Conservation (phyloP, 2,113 vertebrate species). For the Macroglossus sobrinus region DNA sequence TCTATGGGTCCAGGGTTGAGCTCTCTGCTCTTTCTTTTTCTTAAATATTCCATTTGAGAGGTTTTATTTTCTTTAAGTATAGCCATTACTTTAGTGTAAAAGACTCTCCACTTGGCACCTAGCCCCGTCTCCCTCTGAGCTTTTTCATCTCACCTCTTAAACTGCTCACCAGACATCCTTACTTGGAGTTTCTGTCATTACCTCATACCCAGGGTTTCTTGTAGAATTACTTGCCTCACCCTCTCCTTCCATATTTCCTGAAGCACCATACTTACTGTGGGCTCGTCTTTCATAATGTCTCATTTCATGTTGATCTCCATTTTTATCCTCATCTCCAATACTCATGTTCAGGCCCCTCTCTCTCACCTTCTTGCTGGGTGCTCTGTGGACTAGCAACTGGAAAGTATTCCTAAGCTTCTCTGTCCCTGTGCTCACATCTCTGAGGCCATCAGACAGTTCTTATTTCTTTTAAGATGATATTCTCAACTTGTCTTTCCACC, state of each 20-base stretch:
- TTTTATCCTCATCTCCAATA: background rate
- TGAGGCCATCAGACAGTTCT: background rate
- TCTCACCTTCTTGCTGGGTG: background rate
- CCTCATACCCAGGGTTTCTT: background rate
- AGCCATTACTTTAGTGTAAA: background rate
- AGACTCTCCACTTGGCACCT: background rate
- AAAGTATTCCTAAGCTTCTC: background rate
- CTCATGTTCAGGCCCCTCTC: background rate
- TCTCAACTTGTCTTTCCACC: background rate
- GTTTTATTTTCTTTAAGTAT: background rate
- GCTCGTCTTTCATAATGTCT: background rate
- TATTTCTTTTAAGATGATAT: background rate
- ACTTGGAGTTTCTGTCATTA: background rate
- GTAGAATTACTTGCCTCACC: background rate
- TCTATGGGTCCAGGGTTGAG: background rate
- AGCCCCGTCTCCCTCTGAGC: background rate
- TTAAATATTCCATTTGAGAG: background rate
- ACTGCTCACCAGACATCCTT: background rate
- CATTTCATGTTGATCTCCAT: background rate
- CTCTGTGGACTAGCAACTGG: background rate
- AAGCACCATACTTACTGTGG: background rate
- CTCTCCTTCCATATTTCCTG: background rate
- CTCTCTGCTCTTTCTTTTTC: background rate
- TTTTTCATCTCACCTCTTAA: background rate
- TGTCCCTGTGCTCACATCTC: background rate